These are phyloP conservation scores for Tuberolachnus salignus DNA, from an alignment of 2,888 invertebrate genomes.

Conservation along the genomic window DNA sequence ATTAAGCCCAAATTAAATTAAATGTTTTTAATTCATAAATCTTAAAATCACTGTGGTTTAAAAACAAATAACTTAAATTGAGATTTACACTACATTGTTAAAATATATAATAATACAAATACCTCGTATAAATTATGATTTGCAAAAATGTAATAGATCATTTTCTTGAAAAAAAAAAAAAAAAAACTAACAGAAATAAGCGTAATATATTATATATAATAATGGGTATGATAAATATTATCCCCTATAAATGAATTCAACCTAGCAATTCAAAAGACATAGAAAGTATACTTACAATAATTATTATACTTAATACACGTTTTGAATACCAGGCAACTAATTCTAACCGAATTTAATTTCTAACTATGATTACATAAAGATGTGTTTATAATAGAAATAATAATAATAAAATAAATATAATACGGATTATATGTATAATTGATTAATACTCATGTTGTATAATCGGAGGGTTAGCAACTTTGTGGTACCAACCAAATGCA, in stretches of 20 bases:
- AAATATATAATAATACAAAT: conserved; percentile 54
- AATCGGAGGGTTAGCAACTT: conserved; percentile 50
- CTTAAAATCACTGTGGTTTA: conserved; percentile 14
- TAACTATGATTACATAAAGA: conserved; percentile 25
- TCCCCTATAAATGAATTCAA: conserved; percentile 18
- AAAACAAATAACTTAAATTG: conserved; percentile 45
- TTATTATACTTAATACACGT: conserved; percentile 11
- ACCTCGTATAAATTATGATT: conserved; percentile 53
- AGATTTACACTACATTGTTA: conserved; percentile 43
- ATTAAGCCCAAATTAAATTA: conserved; percentile 36
- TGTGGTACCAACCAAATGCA: conserved; percentile 53
- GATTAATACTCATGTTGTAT: conserved; percentile 48
- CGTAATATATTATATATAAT: conserved; percentile 37
- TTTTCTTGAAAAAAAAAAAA: conserved; percentile 38
- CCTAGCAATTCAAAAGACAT: conserved; percentile 1
- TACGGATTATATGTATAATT: conserved; percentile 22
- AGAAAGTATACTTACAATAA: conserved; percentile 21
- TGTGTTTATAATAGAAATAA: conserved; percentile 5
- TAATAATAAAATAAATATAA: conserved; percentile 17
- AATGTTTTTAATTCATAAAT: conserved; percentile 44
- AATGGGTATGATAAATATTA: conserved; percentile 33
- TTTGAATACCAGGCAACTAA: conserved; percentile 30
- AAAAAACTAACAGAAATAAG: conserved; percentile 46
- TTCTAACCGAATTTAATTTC: conserved; percentile 15
- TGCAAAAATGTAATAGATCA: conserved; percentile 43